Evolutionary conservation across 2,113 vertebrate species (phyloP), one percentile per base, ranked within the genome.

Genomic region (Aphyosemion australe): DNA sequence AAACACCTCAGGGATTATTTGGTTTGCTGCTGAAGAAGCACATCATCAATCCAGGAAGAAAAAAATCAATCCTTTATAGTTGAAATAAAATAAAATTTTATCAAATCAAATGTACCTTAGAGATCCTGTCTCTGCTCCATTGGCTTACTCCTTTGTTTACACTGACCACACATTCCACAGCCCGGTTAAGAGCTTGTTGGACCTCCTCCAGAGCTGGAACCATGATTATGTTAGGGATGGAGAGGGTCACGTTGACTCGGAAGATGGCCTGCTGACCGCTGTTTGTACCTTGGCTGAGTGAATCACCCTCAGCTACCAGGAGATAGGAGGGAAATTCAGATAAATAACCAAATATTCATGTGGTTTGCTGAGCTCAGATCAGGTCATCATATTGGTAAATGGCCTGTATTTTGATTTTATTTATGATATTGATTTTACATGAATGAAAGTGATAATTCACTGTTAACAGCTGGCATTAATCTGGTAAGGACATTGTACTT

Each of bases 101-200:
- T 78, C 4, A n/a, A 18, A 20, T 26, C 18, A 49, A 70, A 55
- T 91, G 45, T 31, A 99, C 97, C 95, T 95, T 92, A 32, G 92
- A 93, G 69, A 91, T 86, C 55, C 92, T 94, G 74, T 97, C 94
- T 26, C 92, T 90, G 79, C 89, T 95, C 97, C 97, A 99, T 66
- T 95, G 95, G 65, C 88, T 86, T 3, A 98, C 93, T 20, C 95
- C 95, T 84, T 95, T 96, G 76, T 84, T 94, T 65, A 95, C 94
- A 10, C 83, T 93, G 84, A 97, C 84, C 49, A 98, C 87, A 67
- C 61, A 92, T 20, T 95, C 94, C 54, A 96, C 94, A 0, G 88
- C 91, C 81, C 87, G 91, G 87, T 94, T 97, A 72, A 99, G 82
- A 0, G 78, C 89, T 84, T 96, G 94, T 71, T 99, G 97, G 6